Conservation (phyloP, 2,797 vertebrate species). For the Antennarius maculatus region DNA sequence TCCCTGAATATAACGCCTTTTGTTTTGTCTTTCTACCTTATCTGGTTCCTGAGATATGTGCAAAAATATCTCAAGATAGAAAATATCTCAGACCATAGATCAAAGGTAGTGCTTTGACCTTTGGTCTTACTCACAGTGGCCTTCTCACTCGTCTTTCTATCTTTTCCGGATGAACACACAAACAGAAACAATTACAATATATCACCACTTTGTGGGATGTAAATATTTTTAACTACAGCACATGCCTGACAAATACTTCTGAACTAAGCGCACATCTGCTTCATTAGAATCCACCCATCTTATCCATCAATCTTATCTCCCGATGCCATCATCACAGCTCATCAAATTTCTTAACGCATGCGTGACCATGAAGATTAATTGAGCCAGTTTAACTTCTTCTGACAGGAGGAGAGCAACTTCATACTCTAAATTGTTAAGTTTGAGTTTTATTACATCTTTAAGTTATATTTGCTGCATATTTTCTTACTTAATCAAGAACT, state of each 20-base stretch:
- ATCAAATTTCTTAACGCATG: constrained; percentile 54
- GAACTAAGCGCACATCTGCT: constrained; percentile 81
- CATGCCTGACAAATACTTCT: constrained; percentile 68
- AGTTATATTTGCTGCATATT: constrained; percentile 41
- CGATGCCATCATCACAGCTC: constrained; percentile 46
- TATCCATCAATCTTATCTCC: constrained; percentile 71
- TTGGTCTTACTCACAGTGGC: too few species aligned
- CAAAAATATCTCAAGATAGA: too few species aligned
- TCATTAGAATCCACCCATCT: constrained; percentile 81
- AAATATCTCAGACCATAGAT: too few species aligned
- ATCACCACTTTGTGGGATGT: too few species aligned
- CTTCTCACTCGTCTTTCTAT: too few species aligned
- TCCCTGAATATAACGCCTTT: too few species aligned
- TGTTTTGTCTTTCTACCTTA: too few species aligned
- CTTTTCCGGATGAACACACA: too few species aligned
- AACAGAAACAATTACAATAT: too few species aligned
- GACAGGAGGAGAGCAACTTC: constrained; percentile 28
- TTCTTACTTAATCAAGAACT: constrained; percentile 31
- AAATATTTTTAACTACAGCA: constrained; percentile 57
- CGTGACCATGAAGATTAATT: constrained; percentile 61
- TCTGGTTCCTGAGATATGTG: too few species aligned
- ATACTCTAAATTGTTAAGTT: constrained; percentile 27
- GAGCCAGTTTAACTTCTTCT: constrained; percentile 62
- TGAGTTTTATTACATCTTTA: constrained; percentile 40
- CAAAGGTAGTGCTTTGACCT: too few species aligned